Conservation (phyloP, 1,140 invertebrate genomes). For the Pissodes strobi region DNA sequence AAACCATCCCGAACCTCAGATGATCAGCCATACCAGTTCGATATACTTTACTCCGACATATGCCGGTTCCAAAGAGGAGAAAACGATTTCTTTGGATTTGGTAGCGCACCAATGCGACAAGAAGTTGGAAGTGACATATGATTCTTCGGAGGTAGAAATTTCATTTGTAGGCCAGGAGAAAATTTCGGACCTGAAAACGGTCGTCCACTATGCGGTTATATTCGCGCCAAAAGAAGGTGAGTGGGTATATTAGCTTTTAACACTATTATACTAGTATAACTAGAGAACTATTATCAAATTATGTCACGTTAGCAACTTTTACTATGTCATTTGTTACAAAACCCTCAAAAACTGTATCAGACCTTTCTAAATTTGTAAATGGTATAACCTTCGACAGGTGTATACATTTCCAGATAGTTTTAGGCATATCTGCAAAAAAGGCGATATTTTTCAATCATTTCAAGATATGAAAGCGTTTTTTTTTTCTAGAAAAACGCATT, state of each 20-base stretch:
- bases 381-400: background rate
- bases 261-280: no score
- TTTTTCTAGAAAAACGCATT: no score
- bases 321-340: no score
- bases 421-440: no score
- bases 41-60: conserved; percentile 14
- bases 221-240: background rate
- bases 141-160: background rate
- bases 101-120: conserved; percentile 10
- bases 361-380: no score
- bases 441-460: no score
- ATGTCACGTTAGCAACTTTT: no score
- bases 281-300: no score
- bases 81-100: conserved; percentile 12
- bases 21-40: background rate
- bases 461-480: no score
- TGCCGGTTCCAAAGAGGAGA: background rate
- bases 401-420: background rate
- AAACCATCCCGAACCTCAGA: conserved; percentile 15
- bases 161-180: background rate
- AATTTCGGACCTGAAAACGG: background rate
- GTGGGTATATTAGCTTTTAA: no score
- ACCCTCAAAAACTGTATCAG: no score
- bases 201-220: background rate
- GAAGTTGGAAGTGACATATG: background rate